A percentile compares a stretch with the other conserved stretches of the same genome.
Conservation (phyloP, 2,888 invertebrate species). For the Chouioia cunea region DNA sequence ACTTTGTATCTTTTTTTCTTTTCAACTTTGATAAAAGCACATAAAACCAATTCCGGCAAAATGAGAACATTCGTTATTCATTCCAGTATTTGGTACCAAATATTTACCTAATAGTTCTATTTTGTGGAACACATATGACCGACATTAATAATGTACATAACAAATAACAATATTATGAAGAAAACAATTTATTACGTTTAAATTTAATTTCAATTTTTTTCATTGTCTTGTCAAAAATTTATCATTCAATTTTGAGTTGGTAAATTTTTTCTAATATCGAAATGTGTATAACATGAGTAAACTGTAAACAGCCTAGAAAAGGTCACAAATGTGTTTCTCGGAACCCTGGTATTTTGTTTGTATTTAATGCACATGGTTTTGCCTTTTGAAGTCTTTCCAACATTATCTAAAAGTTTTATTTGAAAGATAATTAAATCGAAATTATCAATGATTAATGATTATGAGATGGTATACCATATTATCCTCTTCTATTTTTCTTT, state of each 20-base stretch:
- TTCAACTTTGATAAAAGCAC: conserved; percentile 34
- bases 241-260: conserved; percentile 6
- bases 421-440: neutral
- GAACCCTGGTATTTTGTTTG: conserved; percentile 52
- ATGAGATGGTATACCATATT: conserved; percentile 67
- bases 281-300: neutral
- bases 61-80: neutral
- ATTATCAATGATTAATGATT: neutral
- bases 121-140: neutral
- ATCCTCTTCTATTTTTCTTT: conserved; percentile 70
- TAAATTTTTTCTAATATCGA: conserved; percentile 1
- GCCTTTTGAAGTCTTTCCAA: conserved; percentile 59
- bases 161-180: too few relatives aligned
- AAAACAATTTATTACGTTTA: conserved; percentile 5
- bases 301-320: neutral
- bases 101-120: neutral
- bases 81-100: neutral
- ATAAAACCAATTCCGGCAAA: conserved; percentile 40
- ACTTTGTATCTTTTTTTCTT: conserved; percentile 26
- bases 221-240: neutral
- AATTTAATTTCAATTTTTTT: conserved; percentile 7
- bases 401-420: conserved; percentile 55
- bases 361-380: conserved; percentile 57
- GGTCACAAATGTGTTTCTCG: conserved; percentile 56
- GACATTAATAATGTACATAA: too few relatives aligned